Base-by-base conservation (phyloP, 2,888 invertebrate species). In the Xylota segnis region DNA sequence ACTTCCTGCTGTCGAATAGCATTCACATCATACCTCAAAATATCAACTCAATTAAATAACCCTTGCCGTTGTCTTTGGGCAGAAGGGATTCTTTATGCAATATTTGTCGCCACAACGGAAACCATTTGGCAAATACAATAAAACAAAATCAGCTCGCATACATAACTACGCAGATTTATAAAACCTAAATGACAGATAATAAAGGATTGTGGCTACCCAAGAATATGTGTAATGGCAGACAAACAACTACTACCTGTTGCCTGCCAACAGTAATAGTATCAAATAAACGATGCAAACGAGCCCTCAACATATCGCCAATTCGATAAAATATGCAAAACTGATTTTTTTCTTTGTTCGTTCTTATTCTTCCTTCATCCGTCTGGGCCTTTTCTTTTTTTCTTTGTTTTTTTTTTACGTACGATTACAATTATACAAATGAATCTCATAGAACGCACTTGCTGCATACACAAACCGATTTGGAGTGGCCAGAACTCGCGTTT, bases 31-130 rank as follows among this genome's bases (percentile, higher is more conserved):
- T 68, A 72, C 61, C 40, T 63, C 63, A 65, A 84, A 75, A 59
- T 65, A 52, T 79, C 70, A 79, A 78, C 75, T 84, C 58, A 79
- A 79, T 84, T 79, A 79, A 84, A 84, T 75, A 71, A 75, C 78
- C 72, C 79, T 70, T 52, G 45, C 34, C 10, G 65, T 23, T 23
- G 43, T 66, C 58, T 79, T 63, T 58, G 40, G 40, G 23, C 63
- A 12, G 45, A 59, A 75, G 58, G 47, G 74, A 79, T 75, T 84
- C 65, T 71, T 75, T 84, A 84, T 84, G 79, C 84, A 79, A 54
- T 65, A 84, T 79, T 79, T 79, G 84, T 84, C 84, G 84, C 16
- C 79, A 75, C 74, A 84, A 59, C 84, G 84, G 84, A 84, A 84
- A 75, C 59, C 84, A 75, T 75, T 79, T 75, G 70, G 63, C 74